Base-by-base conservation (phyloP, 2,797 vertebrate genomes). In the Hypotaenidia okinawae region DNA sequence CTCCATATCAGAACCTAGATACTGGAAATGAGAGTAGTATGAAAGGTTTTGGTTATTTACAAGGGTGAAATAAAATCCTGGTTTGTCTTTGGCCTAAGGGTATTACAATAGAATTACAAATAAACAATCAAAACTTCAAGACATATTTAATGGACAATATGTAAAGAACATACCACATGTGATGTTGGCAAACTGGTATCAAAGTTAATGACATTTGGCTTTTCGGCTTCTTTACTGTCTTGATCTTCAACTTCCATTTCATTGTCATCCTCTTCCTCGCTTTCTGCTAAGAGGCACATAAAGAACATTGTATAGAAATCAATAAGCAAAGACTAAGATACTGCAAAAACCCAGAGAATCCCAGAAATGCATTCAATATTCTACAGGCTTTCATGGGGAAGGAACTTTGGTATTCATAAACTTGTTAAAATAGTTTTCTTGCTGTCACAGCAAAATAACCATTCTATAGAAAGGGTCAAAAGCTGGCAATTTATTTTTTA, bases 151-250 rank as follows among this genome's bases (percentile, higher is more conserved):
- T 5, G 6, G 45, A 8, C 4, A 16, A 35, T 1, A 21, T 3
- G 9, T 6, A 33, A n/a, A 39, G 63, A 47, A 98, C 99, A 95
- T 97, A 99, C 99, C 94, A 98, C 81, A 32, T 99, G 99, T 64
- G 99, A 99, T 2, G 99, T 99, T 49, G 99, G 99, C 84, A 99
- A 98, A 93, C 99, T 99, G 68, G 99, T 98, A 97, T 99, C 99
- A 98, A 99, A 99, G 90, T 99, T 99, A 94, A 99, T 99, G 93
- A 98, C 93, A 62, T 96, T 99, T 62, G 99, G 99, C 78, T 99
- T 99, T 92, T 98, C 98, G 78, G 98, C 96, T 24, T 98, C 98
- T 95, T 98, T 98, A 82, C 97, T 98, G 32, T 99, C 99, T 80
- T 98, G 98, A 93, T 99, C 99, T 96, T 99, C 99, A 45, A 99